These are phyloP conservation scores for Atractosteus spatula DNA, from an alignment of 2,113 vertebrate genomes.

Conservation along the genomic window DNA sequence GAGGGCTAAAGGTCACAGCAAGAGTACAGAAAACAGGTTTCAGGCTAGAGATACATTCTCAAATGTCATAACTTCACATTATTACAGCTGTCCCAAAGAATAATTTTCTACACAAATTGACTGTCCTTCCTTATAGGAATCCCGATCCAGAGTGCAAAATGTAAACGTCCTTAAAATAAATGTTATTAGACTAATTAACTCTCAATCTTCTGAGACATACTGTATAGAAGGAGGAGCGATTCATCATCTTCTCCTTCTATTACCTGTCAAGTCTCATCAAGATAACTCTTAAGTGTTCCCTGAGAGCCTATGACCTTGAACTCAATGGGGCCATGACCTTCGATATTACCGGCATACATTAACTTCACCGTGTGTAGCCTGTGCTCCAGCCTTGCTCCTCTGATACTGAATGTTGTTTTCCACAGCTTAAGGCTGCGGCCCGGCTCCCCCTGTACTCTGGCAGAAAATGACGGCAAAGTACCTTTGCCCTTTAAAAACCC, in stretches of 20 bases:
- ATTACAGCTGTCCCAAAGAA: background rate
- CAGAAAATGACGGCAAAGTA: conserved; percentile 13
- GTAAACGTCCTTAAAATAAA: too few species aligned
- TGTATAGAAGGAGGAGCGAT: too few species aligned
- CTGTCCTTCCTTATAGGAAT: too few species aligned
- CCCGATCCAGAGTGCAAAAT: too few species aligned
- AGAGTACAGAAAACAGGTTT: background rate
- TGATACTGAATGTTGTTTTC: conserved; percentile 10
- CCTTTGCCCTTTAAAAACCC: conserved; percentile 16
- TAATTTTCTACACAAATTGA: background rate
- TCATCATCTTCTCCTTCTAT: conserved; percentile 4
- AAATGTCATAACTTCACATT: conserved; percentile 4
- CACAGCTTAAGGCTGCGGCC: background rate
- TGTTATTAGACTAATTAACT: too few species aligned
- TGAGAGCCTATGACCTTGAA: conserved; percentile 21
- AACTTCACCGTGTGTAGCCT: conserved; percentile 2
- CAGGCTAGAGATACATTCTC: background rate
- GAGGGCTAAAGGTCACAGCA: background rate
- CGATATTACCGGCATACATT: conserved; percentile 19
- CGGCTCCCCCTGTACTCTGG: background rate
- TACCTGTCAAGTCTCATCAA: conserved; percentile 27
- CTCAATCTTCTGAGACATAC: too few species aligned
- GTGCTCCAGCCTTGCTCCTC: background rate
- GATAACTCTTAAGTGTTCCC: conserved; percentile 14
- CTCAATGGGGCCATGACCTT: conserved; percentile 12